Evolutionary conservation across 2,888 invertebrate species (phyloP).

Genomic region (Oxytorus armatus): DNA sequence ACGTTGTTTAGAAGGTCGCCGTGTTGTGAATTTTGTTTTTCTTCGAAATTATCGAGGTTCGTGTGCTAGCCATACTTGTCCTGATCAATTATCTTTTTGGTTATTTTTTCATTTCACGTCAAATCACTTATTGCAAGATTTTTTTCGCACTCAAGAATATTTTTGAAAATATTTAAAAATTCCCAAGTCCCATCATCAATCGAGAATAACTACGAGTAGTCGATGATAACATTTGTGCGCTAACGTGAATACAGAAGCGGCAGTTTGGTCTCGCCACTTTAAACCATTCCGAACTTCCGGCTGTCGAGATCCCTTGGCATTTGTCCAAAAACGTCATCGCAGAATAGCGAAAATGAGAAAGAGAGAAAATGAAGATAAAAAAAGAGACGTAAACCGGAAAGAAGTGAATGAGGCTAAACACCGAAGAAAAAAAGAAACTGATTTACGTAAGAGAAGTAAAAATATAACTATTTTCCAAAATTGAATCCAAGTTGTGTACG

Average conservation of each 20-base stretch:
- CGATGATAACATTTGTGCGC: too few relatives aligned
- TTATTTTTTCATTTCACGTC: too few relatives aligned
- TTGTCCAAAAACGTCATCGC: background rate
- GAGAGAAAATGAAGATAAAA: background rate
- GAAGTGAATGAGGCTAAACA: background rate
- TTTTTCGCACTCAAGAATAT: too few relatives aligned
- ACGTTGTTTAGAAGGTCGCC: too few relatives aligned
- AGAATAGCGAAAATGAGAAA: background rate
- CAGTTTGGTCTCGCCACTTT: background rate
- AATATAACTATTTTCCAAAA: background rate
- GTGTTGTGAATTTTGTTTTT: too few relatives aligned
- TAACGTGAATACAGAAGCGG: background rate
- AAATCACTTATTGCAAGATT: too few relatives aligned
- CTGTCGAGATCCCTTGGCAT: background rate
- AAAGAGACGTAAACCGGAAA: background rate
- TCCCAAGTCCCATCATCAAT: too few relatives aligned
- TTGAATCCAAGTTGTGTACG: background rate
- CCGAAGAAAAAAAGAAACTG: background rate
- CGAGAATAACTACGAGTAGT: too few relatives aligned
- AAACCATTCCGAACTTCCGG: background rate
- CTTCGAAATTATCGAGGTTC: too few relatives aligned
- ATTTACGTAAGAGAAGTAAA: background rate
- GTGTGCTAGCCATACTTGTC: too few relatives aligned
- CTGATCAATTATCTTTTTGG: too few relatives aligned
- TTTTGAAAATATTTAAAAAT: too few relatives aligned